These are phyloP conservation scores for Phalacrocorax pelagicus DNA, from an alignment of 2,113 vertebrate species.

Conservation along the genomic window DNA sequence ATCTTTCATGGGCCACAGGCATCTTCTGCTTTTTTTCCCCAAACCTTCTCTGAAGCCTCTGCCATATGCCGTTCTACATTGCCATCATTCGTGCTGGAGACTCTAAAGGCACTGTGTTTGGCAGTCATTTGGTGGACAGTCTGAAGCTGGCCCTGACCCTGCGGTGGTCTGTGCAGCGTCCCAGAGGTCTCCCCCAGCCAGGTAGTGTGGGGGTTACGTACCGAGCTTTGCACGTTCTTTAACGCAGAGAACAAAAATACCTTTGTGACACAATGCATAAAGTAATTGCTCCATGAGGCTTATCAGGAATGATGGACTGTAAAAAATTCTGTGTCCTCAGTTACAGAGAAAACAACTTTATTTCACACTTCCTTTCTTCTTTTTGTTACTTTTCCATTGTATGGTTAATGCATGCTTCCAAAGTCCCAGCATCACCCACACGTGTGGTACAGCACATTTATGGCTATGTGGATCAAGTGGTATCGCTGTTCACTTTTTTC, in stretches of 20 bases:
- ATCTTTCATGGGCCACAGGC: not conserved
- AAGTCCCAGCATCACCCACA: not conserved
- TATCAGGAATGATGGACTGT: not conserved
- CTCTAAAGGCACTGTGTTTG: not conserved
- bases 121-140: too few relatives aligned
- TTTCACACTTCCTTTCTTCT: not conserved
- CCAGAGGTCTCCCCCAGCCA: not conserved
- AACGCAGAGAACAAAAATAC: not conserved
- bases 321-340: not conserved
- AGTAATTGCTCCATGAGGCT: not conserved
- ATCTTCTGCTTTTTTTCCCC: not conserved
- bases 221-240: not conserved
- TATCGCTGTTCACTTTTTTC: not conserved
- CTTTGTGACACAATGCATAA: not conserved
- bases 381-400: not conserved
- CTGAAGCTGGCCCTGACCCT: not conserved
- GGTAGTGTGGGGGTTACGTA: accelerated
- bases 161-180: accelerated
- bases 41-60: not conserved
- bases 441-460: not conserved
- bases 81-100: not conserved
- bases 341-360: not conserved
- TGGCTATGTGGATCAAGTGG: accelerated
- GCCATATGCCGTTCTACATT: not conserved
- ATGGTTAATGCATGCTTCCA: not conserved